Conservation (phyloP, 2,797 vertebrate species). For the Brotula barbata region DNA sequence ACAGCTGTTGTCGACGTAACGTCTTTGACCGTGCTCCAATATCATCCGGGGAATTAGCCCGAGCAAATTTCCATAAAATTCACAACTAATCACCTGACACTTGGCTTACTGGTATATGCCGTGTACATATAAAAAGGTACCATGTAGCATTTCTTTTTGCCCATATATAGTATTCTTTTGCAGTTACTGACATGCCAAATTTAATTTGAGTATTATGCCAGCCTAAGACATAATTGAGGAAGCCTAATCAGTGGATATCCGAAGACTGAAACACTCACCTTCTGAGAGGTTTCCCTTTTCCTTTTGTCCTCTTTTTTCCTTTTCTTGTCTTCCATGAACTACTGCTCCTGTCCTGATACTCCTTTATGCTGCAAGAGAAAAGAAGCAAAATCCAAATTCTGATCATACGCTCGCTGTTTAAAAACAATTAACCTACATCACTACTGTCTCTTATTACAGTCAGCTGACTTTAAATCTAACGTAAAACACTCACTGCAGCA, state of each 20-base stretch:
- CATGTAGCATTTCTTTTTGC: too few relatives aligned
- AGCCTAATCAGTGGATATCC: neutral
- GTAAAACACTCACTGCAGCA: neutral
- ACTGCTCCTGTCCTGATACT: constrained; percentile 97
- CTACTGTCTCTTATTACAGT: neutral
- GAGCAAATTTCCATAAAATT: too few relatives aligned
- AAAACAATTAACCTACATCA: neutral
- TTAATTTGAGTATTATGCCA: neutral
- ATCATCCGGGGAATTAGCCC: too few relatives aligned
- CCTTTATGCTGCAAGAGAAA: constrained; percentile 79
- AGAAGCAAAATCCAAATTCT: constrained; percentile 16
- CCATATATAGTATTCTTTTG: too few relatives aligned
- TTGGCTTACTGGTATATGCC: too few relatives aligned
- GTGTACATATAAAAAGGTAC: too few relatives aligned
- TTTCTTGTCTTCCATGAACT: constrained; percentile 99
- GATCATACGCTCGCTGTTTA: neutral
- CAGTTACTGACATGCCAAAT: too few relatives aligned
- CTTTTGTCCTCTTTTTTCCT: constrained; percentile 99
- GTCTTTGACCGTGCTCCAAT: too few relatives aligned
- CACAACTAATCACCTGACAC: too few relatives aligned
- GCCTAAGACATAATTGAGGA: neutral
- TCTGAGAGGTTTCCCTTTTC: constrained; percentile 99
- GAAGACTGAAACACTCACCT: constrained; percentile 77
- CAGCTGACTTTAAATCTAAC: neutral
- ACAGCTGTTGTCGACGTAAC: too few relatives aligned